Conservation (phyloP, 2,113 vertebrate genomes). For the Pachycephala philippinensis region DNA sequence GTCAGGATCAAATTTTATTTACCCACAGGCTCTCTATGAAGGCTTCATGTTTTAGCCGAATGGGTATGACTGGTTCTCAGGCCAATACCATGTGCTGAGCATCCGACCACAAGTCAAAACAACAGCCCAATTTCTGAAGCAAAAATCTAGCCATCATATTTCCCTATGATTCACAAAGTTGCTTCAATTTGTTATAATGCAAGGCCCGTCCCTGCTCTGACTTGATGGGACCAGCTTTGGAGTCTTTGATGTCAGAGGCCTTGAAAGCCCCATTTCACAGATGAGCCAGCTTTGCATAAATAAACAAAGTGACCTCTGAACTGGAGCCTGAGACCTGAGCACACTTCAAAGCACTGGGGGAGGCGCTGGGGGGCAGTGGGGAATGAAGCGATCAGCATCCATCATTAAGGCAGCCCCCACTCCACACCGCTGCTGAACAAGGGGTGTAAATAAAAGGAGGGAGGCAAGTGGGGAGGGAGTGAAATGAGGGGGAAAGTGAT, state of each 20-base stretch:
- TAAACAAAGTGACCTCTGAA: conserved; percentile 75
- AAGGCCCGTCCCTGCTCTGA: conserved; percentile 48
- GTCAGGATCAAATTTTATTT: conserved; percentile 11
- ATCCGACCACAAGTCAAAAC: neutral
- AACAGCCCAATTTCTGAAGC: neutral
- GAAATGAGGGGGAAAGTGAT: conserved; percentile 66
- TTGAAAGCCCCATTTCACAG: conserved; percentile 73
- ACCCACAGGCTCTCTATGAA: neutral
- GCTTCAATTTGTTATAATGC: conserved; percentile 57
- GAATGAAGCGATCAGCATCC: conserved; percentile 69
- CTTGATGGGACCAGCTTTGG: conserved; percentile 59
- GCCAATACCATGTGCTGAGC: neutral
- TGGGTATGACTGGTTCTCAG: neutral
- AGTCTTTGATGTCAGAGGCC: conserved; percentile 69
- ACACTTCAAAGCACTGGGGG: conserved; percentile 69
- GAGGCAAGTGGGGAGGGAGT: neutral
- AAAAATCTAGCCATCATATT: neutral
- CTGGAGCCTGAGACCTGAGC: conserved; percentile 69
- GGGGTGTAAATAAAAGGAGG: conserved; percentile 43
- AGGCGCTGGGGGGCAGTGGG: neutral
- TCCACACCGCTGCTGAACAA: conserved; percentile 6
- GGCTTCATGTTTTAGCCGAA: neutral
- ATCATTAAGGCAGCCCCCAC: conserved; percentile 58
- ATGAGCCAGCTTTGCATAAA: conserved; percentile 77
- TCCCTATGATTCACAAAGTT: conserved; percentile 14